Evolutionary conservation across 1,140 invertebrate species (phyloP), one percentile per base, ranked within the genome.

Genomic region (Tetranychus urticae): DNA sequence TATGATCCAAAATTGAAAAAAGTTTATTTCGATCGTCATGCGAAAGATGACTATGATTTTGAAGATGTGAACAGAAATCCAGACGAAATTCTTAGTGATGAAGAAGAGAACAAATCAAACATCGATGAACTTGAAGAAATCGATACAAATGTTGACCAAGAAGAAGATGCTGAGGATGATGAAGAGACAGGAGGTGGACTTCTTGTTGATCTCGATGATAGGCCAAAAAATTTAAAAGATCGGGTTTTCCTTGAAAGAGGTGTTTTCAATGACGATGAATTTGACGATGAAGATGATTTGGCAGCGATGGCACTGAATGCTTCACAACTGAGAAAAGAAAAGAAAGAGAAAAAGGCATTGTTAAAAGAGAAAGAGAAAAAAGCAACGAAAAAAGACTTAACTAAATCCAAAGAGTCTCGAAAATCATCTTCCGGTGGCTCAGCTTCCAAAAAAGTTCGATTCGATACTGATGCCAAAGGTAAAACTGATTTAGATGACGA

Each of bases 161-260:
- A 69, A 68, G 62, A 71, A 68, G 66, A 77, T 67, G 64, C 71
- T 36, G 82, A 92, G 79, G 88, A 88, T 4, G 50, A 52, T 8
- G 50, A 52, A 31, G 50, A 52, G 3, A n/a, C 13, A 33, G 50
- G 31, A 52, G n/a, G 31, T n/a, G 50, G 50, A n/a, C 70, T 93
- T 0, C 75, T 93, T 10, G 87, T 86, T 14, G 86, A 89, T 69
- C 74, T 91, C 42, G 87, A 90, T 69, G 80, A 84, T 60, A 81
- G 81, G 65, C 78, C 81, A 54, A 77, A 80, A 1, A 84, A 81
- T 68, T 77, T 79, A 47, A 74, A 81, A 50, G 79, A 82, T 61
- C 87, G 87, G 64, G 71, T 85, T 12, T 94, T 88, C 88, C 93
- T 92, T 71, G 81, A 87, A 67, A 87, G 88, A 71, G 85, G 89